Evolutionary conservation across 2,113 vertebrate genomes (phyloP).

Genomic region (Nansenia antarctica): DNA sequence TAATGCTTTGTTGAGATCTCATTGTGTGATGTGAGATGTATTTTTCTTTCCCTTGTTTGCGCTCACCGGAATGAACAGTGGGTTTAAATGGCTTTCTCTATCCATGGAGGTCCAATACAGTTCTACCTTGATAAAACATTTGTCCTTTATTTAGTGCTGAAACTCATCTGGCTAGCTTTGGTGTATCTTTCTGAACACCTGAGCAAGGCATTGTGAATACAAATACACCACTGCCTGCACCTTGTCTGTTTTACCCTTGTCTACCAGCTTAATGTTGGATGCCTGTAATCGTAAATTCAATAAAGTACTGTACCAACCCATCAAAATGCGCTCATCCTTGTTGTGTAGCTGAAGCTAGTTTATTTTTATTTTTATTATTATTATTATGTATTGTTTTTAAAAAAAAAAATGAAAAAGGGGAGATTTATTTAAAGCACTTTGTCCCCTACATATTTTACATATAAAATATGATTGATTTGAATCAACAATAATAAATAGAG

Average conservation of each 20-base stretch:
- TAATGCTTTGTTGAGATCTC: slow-evolving; percentile 28
- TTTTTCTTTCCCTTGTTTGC: slow-evolving; percentile 47
- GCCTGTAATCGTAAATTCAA: slow-evolving; percentile 33
- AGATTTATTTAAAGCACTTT: slow-evolving; percentile 82
- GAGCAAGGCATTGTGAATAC: slow-evolving; percentile 42
- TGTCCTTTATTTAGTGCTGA: slow-evolving; percentile 42
- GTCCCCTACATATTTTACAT: slow-evolving; percentile 74
- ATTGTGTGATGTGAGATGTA: slow-evolving; percentile 28
- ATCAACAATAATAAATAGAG: slow-evolving; percentile 81
- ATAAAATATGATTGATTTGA: slow-evolving; percentile 83
- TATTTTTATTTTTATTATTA: too few species aligned
- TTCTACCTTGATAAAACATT: slow-evolving; percentile 58
- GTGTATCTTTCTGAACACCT: slow-evolving; percentile 42
- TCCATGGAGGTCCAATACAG: slow-evolving; percentile 43
- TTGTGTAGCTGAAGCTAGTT: too few species aligned
- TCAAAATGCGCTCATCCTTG: background rate
- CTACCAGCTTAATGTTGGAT: slow-evolving; percentile 30
- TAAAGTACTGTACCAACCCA: slow-evolving; percentile 33
- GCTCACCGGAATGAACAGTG: slow-evolving; percentile 26
- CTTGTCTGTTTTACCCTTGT: slow-evolving; percentile 32
- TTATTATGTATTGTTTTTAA: too few species aligned
- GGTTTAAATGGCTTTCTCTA: slow-evolving; percentile 46
- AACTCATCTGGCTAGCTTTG: slow-evolving; percentile 50
- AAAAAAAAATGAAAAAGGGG: slow-evolving; percentile 76
- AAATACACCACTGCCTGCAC: slow-evolving; percentile 35